Percentiles rank a stretch among this genome's conserved stretches.
Conservation (phyloP, 2,797 vertebrate genomes). For the Odontamblyopus lacepedii region DNA sequence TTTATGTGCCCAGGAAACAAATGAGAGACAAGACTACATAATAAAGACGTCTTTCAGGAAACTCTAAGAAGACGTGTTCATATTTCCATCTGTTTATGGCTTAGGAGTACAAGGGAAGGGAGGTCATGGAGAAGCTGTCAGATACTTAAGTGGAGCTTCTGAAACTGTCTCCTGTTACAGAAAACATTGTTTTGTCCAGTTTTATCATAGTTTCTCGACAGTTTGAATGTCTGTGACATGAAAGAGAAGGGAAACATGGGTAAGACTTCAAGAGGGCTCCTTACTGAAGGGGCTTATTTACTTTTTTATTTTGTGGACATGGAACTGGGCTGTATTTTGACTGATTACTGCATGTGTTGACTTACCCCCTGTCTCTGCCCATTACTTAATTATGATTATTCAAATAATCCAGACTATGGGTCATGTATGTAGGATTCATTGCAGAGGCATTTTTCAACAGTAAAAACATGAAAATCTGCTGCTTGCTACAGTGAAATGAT, state of each 20-base stretch:
- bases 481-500: too few species aligned
- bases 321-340: too few species aligned
- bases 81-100: constrained; percentile 3
- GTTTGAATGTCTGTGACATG: background rate
- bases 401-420: too few species aligned
- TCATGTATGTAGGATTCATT: too few species aligned
- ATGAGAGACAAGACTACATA: background rate
- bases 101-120: background rate
- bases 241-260: background rate
- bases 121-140: background rate
- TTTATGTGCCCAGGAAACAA: background rate
- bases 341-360: too few species aligned
- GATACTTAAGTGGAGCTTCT: background rate
- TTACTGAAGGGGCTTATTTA: too few species aligned
- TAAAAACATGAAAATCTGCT: too few species aligned
- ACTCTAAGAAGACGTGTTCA: background rate
- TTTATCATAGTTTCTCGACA: background rate
- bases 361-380: too few species aligned
- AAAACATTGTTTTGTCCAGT: background rate
- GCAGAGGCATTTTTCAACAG: too few species aligned
- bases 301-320: too few species aligned
- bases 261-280: background rate
- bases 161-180: background rate
- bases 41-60: background rate
- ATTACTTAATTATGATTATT: too few species aligned